Conservation (phyloP, 2,888 invertebrate genomes). For the Cacoxenus indagator region DNA sequence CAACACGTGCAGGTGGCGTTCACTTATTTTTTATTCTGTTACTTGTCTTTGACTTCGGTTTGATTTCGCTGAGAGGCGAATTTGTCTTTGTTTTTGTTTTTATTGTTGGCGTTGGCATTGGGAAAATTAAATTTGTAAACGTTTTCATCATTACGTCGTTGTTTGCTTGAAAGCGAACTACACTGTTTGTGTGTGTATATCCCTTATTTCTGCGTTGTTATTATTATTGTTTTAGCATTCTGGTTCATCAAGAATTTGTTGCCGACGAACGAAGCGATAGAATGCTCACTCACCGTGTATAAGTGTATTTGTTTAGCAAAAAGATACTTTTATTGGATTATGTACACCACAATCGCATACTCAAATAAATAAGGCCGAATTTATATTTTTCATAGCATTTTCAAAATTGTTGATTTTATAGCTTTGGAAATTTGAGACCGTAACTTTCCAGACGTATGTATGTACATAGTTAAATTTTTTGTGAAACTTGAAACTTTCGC, state of each 20-base stretch:
- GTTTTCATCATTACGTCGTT: slow-evolving; percentile 5
- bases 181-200: neutral
- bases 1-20: neutral
- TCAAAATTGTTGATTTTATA: neutral
- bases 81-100: neutral
- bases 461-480: too few relatives aligned
- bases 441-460: too few relatives aligned
- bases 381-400: neutral
- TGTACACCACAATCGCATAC: neutral
- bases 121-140: neutral
- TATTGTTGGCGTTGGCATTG: neutral
- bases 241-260: too few relatives aligned
- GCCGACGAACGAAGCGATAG: neutral
- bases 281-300: neutral
- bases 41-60: neutral
- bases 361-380: neutral
- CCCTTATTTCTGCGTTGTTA: neutral
- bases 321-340: slow-evolving; percentile 8
- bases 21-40: neutral
- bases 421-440: neutral
- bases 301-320: neutral
- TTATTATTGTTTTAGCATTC: neutral
- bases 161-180: neutral
- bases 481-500: neutral
- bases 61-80: neutral